Evolutionary conservation across 1,140 invertebrate genomes (phyloP).

Genomic region (Drosophila mayri): DNA sequence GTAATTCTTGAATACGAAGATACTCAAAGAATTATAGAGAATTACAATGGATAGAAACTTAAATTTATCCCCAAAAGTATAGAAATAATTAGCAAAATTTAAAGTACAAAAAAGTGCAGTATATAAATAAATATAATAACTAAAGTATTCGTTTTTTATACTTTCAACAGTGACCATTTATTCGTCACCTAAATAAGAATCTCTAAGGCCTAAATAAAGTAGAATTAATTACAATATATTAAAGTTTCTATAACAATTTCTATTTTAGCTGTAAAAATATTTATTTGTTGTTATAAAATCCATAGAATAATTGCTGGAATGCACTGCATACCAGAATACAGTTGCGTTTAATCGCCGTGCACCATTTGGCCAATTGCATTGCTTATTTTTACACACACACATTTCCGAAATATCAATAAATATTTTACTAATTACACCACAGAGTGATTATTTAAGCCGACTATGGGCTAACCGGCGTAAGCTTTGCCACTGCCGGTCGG

Average conservation of each 20-base stretch:
- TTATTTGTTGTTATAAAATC: background rate
- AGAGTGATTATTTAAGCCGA: conserved; percentile 54
- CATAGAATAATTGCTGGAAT: conserved; percentile 1
- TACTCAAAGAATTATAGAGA: too few relatives aligned
- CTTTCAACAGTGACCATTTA: too few relatives aligned
- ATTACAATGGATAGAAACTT: too few relatives aligned
- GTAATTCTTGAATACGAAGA: too few relatives aligned
- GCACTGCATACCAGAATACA: background rate
- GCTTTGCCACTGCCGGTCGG: conserved; percentile 2
- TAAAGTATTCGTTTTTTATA: too few relatives aligned
- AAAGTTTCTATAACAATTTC: background rate
- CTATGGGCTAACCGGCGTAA: conserved; percentile 16
- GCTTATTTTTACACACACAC: conserved; percentile 24
- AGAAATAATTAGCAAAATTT: too few relatives aligned
- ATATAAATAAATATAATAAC: too few relatives aligned
- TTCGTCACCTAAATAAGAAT: too few relatives aligned
- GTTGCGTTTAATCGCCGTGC: conserved; percentile 8
- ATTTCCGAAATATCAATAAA: conserved; percentile 54
- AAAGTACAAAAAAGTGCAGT: too few relatives aligned
- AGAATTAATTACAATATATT: background rate
- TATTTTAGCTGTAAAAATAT: background rate
- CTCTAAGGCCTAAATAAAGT: too few relatives aligned
- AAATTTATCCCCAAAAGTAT: background rate
- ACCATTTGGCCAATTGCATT: conserved; percentile 38
- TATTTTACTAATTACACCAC: conserved; percentile 55